A percentile compares a stretch with the other conserved stretches of the same genome.
Evolutionary conservation across 2,113 vertebrate genomes (phyloP).

Genomic region (Cryptotis parvus): DNA sequence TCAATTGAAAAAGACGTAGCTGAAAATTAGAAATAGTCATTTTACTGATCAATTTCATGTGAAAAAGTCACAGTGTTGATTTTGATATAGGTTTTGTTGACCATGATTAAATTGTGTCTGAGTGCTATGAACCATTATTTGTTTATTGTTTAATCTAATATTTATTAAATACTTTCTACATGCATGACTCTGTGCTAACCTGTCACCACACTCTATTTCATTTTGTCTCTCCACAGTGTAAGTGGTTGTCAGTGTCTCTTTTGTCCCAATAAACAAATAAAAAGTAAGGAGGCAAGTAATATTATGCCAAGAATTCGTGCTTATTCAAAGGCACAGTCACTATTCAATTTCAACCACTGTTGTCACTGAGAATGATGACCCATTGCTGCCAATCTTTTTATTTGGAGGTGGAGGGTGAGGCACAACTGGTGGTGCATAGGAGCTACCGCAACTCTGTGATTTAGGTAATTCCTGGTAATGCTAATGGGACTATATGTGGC

Average conservation of each 20-base stretch:
- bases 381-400: background rate
- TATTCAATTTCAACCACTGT: background rate
- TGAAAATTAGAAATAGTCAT: conserved; percentile 17
- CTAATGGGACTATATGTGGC: too few species aligned
- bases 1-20: background rate
- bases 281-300: background rate
- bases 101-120: background rate
- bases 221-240: background rate
- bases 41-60: background rate
- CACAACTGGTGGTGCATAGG: too few species aligned
- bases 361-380: background rate
- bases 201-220: background rate
- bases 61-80: background rate
- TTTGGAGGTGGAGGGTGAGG: too few species aligned
- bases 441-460: too few species aligned
- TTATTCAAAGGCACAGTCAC: background rate
- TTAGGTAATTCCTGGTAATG: too few species aligned
- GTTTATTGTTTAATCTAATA: background rate
- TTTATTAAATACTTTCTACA: background rate
- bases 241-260: background rate
- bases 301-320: background rate
- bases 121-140: background rate
- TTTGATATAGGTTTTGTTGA: background rate
- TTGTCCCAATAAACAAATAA: background rate
- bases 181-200: background rate